These are phyloP conservation scores for Danio kyathit DNA, from an alignment of 2,797 vertebrate species.

Conservation along the genomic window DNA sequence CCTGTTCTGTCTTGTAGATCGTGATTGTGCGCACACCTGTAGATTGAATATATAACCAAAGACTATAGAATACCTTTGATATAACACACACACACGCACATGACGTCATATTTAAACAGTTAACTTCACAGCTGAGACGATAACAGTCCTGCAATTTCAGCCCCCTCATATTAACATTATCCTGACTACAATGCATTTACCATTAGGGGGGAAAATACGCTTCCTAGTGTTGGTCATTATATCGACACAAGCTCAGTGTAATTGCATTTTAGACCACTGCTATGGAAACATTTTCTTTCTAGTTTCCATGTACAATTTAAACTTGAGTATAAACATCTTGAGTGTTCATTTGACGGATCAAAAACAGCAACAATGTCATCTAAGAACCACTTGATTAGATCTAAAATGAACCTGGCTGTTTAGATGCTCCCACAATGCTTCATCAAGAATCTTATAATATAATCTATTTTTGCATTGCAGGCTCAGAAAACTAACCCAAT, in stretches of 20 bases:
- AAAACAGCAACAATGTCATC: conserved; percentile 3
- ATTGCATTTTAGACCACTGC: not conserved
- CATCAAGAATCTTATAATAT: not conserved
- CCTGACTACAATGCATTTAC: no score
- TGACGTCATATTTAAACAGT: no score
- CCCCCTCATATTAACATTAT: no score
- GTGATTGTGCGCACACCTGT: no score
- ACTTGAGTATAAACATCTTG: no score
- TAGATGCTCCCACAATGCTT: not conserved
- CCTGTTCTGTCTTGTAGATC: no score
- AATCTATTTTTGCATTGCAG: conserved; percentile 24
- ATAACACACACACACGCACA: no score
- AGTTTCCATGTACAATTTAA: not conserved
- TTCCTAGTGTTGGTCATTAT: not conserved
- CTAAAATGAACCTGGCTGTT: conserved; percentile 1
- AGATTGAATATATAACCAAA: no score
- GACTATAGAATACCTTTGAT: no score
- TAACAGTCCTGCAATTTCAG: no score
- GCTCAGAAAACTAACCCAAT: conserved; percentile 26
- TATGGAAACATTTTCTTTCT: not conserved
- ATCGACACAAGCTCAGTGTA: not conserved
- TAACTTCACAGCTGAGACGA: no score
- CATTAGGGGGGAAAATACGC: no score
- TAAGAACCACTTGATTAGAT: not conserved
- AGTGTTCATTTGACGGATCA: not conserved